Conservation (phyloP, 2,797 vertebrate genomes). For the Cetoscarus ocellatus region DNA sequence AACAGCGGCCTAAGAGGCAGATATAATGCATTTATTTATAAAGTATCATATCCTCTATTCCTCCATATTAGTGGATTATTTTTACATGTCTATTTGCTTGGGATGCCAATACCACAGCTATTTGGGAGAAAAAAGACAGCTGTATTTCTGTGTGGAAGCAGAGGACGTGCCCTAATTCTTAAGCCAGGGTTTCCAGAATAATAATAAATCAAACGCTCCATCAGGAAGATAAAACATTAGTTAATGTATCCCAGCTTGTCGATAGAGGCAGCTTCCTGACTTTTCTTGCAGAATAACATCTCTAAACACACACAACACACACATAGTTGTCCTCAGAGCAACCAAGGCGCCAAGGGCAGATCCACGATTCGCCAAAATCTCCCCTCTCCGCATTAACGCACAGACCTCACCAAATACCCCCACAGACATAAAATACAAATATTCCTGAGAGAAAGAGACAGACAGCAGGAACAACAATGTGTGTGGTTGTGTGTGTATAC, state of each 20-base stretch:
- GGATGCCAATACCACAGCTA: slow-evolving; percentile 9
- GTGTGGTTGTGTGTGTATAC: slow-evolving; percentile 6
- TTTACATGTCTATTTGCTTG: slow-evolving; percentile 2
- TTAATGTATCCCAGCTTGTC: slow-evolving; percentile 44
- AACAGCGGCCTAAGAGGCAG: slow-evolving; percentile 1
- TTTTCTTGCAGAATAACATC: slow-evolving; percentile 41
- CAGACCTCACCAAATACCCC: slow-evolving; percentile 58
- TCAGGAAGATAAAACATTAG: slow-evolving; percentile 34
- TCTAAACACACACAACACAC: slow-evolving; percentile 28
- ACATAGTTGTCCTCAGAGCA: slow-evolving; percentile 24
- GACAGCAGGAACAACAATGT: slow-evolving; percentile 58
- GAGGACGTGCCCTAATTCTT: slow-evolving; percentile 26
- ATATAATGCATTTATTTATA: background rate
- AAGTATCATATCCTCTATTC: background rate
- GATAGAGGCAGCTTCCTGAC: slow-evolving; percentile 41
- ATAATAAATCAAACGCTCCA: slow-evolving; percentile 47
- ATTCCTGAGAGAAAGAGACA: slow-evolving; percentile 57
- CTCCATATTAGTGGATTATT: background rate
- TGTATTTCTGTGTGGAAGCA: slow-evolving; percentile 30
- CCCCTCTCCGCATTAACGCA: slow-evolving; percentile 64
- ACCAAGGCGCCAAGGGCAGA: slow-evolving; percentile 67
- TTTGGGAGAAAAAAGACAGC: slow-evolving; percentile 25
- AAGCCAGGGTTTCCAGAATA: slow-evolving; percentile 12
- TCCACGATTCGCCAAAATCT: slow-evolving; percentile 60
- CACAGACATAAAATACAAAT: slow-evolving; percentile 65